phyloP scores from a whole-genome alignment of 2,797 vertebrate genomes.

The Neostethus bicornis region DNA sequence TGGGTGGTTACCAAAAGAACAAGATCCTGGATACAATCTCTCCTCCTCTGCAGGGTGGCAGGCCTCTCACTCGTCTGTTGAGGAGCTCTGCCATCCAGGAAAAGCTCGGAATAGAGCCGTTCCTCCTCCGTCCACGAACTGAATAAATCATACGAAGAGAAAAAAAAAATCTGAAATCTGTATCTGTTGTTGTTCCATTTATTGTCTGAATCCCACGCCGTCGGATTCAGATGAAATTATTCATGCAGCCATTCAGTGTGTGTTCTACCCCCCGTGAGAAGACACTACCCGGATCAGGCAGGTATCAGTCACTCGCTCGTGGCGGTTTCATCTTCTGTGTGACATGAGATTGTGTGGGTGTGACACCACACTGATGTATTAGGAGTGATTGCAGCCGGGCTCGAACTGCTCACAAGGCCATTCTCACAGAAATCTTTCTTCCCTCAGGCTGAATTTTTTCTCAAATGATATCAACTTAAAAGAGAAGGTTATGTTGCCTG shows the following conservation, averaged over 20 bases:
- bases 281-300: constrained; percentile 42
- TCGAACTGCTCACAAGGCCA: constrained; percentile 42
- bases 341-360: constrained; percentile 65
- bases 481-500: constrained; percentile 41
- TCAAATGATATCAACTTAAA: constrained; percentile 35
- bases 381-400: constrained; percentile 44
- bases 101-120: no score
- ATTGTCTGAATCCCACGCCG: constrained; percentile 54
- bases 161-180: constrained; percentile 33
- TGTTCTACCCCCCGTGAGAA: constrained; percentile 19
- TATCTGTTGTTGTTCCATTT: constrained; percentile 59
- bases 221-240: constrained; percentile 49
- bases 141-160: constrained; percentile 56
- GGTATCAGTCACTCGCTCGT: constrained; percentile 64
- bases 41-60: no score
- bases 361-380: constrained; percentile 64
- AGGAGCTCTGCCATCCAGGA: no score
- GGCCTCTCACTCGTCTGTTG: no score
- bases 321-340: constrained; percentile 69
- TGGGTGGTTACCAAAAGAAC: no score
- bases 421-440: constrained; percentile 54
- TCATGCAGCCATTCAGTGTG: constrained; percentile 36
- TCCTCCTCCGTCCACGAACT: no score
- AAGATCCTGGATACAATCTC: no score
- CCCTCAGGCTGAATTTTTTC: constrained; percentile 38